These are phyloP conservation scores for Amphilophus citrinellus DNA, from an alignment of 2,113 vertebrate species.

Conservation along the genomic window DNA sequence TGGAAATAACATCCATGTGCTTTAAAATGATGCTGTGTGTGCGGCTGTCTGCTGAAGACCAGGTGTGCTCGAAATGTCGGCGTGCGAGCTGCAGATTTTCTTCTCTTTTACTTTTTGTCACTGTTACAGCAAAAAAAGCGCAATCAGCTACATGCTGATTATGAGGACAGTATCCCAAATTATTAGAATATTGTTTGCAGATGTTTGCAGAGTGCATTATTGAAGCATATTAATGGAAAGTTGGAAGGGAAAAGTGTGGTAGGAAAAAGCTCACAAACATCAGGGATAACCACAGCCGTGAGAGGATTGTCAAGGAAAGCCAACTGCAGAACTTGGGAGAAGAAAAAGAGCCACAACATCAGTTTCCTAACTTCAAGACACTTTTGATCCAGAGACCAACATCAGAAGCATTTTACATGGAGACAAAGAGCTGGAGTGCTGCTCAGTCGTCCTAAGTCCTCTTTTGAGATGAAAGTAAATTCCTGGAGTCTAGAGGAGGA, in stretches of 20 bases:
- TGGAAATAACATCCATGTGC: neutral
- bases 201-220: too few species aligned
- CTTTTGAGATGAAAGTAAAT: neutral
- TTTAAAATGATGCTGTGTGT: neutral
- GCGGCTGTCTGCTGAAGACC: neutral
- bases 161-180: neutral
- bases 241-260: too few species aligned
- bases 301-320: too few species aligned
- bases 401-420: fast-evolving
- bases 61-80: neutral
- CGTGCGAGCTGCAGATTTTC: too few species aligned
- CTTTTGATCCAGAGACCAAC: neutral
- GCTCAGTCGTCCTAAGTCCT: neutral
- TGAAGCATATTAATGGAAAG: fast-evolving
- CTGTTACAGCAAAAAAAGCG: neutral
- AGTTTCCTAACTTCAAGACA: neutral
- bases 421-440: neutral
- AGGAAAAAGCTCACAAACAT: neutral
- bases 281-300: fast-evolving
- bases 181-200: neutral
- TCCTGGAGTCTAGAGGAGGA: fast-evolving
- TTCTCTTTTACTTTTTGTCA: neutral
- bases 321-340: too few species aligned
- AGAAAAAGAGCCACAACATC: neutral
- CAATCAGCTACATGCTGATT: too few species aligned